Evolutionary conservation across 2,888 invertebrate species (phyloP).

Genomic region (Rhingia campestris): DNA sequence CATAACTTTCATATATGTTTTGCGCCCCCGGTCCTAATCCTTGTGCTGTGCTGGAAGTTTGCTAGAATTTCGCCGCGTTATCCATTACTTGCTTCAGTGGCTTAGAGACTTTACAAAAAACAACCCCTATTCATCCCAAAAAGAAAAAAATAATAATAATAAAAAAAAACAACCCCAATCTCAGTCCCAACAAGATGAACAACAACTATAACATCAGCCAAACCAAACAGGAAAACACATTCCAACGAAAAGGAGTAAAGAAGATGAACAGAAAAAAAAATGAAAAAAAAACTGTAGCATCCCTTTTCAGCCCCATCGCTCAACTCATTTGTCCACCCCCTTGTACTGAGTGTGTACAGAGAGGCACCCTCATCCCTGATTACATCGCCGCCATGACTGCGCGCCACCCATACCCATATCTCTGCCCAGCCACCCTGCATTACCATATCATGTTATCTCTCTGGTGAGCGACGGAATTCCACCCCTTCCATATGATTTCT

Average conservation of each 20-base stretch:
- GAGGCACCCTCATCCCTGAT: slow-evolving; percentile 41
- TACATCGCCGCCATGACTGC: slow-evolving; percentile 38
- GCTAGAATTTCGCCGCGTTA: slow-evolving; percentile 69
- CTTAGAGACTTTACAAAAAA: slow-evolving; percentile 66
- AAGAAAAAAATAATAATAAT: not conserved
- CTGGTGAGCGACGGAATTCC: slow-evolving; percentile 70
- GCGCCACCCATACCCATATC: slow-evolving; percentile 20
- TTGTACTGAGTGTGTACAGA: slow-evolving; percentile 5
- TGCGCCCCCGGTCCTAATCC: slow-evolving; percentile 17
- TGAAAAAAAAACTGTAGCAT: slow-evolving; percentile 60
- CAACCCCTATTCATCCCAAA: slow-evolving; percentile 46
- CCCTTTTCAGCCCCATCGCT: slow-evolving; percentile 71
- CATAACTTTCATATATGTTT: slow-evolving; percentile 42
- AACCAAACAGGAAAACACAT: slow-evolving; percentile 59
- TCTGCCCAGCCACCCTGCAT: slow-evolving; percentile 60
- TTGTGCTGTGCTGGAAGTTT: slow-evolving; percentile 44
- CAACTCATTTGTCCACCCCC: slow-evolving; percentile 71
- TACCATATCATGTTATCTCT: slow-evolving; percentile 74
- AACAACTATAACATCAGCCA: slow-evolving; percentile 42
- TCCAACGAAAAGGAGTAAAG: slow-evolving; percentile 39
- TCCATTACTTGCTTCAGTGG: slow-evolving; percentile 73
- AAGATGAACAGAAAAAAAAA: slow-evolving; percentile 32
- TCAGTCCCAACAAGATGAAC: slow-evolving; percentile 39
- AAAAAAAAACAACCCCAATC: slow-evolving; percentile 53
- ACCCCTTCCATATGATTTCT: slow-evolving; percentile 73